Evolutionary conservation across 2,113 vertebrate genomes (phyloP).

Genomic region (Lophura nycthemera): DNA sequence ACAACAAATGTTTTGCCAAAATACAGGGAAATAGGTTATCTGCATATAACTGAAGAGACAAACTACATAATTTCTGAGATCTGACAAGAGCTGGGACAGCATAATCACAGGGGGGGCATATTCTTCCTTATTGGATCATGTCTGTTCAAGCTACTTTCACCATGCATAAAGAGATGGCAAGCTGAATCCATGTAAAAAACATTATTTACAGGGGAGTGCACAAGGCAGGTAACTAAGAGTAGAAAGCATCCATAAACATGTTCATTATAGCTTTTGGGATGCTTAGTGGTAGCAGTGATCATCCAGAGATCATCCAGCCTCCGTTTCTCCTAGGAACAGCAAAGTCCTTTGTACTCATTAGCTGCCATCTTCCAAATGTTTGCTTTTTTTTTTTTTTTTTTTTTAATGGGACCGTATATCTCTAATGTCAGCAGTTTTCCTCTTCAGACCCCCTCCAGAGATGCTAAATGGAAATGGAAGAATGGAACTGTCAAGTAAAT

Average conservation of each 20-base stretch:
- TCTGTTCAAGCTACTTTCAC: neutral
- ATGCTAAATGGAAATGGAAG: neutral
- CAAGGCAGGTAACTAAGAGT: neutral
- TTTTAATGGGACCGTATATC: neutral
- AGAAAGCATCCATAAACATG: neutral
- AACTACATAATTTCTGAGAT: neutral
- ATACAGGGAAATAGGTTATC: neutral
- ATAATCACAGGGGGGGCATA: neutral
- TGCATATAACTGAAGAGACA: neutral
- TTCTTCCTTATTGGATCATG: neutral
- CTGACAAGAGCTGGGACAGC: neutral
- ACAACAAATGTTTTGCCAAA: neutral
- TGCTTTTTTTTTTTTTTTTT: neutral
- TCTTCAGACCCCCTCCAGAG: neutral
- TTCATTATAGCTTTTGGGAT: neutral
- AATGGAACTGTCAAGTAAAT: neutral
- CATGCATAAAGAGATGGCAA: neutral
- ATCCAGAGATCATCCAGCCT: neutral
- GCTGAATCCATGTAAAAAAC: neutral
- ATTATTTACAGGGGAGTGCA: neutral
- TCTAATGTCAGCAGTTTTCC: neutral
- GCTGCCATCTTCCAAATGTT: neutral
- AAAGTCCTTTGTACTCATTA: neutral
- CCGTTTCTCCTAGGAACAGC: neutral
- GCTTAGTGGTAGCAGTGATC: neutral